Conservation (phyloP, 2,888 invertebrate species). For the Plemyria rubiginata region DNA sequence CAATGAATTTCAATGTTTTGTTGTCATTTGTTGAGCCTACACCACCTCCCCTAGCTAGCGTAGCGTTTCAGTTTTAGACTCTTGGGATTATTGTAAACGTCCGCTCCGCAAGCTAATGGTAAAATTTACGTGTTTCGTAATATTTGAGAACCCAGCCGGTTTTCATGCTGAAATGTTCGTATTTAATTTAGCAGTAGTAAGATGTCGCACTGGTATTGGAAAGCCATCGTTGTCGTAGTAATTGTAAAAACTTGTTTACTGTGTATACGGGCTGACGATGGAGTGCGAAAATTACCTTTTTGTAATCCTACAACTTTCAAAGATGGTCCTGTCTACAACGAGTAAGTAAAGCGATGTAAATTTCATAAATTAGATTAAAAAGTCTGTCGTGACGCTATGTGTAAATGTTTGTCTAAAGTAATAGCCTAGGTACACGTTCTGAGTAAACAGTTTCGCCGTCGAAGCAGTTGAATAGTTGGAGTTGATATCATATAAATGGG, state of each 20-base stretch:
- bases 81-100: too few species aligned
- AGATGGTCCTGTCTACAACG: slow-evolving; percentile 60
- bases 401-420: slow-evolving; percentile 24
- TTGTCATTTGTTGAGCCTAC: too few species aligned
- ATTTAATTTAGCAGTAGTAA: slow-evolving; percentile 70
- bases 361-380: not conserved
- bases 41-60: too few species aligned
- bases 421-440: slow-evolving; percentile 17
- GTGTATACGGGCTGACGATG: slow-evolving; percentile 71
- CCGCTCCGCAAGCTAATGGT: too few species aligned
- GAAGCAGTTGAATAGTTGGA: not conserved
- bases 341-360: slow-evolving; percentile 60
- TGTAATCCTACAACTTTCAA: slow-evolving; percentile 72
- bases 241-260: slow-evolving; percentile 65
- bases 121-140: slow-evolving; percentile 62
- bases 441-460: slow-evolving; percentile 12
- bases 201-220: slow-evolving; percentile 81
- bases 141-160: slow-evolving; percentile 57
- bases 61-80: too few species aligned
- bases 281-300: slow-evolving; percentile 74
- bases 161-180: slow-evolving; percentile 70
- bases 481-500: not conserved
- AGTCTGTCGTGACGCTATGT: slow-evolving; percentile 10
- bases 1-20: too few species aligned
- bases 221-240: slow-evolving; percentile 64